Base-by-base conservation (phyloP, 2,113 vertebrate species). In the Arvicanthis niloticus region DNA sequence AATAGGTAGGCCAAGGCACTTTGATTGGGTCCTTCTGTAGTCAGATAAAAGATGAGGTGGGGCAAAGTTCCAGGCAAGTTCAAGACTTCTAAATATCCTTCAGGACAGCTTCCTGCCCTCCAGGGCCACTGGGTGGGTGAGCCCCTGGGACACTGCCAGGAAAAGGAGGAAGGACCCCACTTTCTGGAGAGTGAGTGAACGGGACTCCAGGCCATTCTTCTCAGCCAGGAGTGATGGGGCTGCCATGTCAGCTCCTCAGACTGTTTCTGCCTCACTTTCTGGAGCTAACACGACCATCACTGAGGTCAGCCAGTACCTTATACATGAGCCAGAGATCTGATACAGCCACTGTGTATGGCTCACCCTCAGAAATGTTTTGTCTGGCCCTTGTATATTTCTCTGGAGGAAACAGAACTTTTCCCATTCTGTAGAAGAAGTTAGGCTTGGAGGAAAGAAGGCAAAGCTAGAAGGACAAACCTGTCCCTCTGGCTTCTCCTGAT, bases 361-460 rank as follows among this genome's bases (percentile, higher is more conserved):
- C 9, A 68, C 51, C 21, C 13, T 82, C 26, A 7, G 60, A 68
- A 10, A 24, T 58, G 15, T 88, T 91, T 65, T 90, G 48, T 94
- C 65, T 60, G 85, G 93, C 62, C 42, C 40, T 75, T 78, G 34
- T 88, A 65, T 85, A 80, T 82, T 92, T 22, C 60, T 85, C 21
- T 1, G n/a, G 31, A 76, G 51, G 15, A 94, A 80, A 93, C 72
- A 76, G 75, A 95, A 53, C 31, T 53, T 40, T 34, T 45, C 56
- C 40, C 24, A 56, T 92, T 88, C 81, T 77, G 89, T 51, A 89
- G 70, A 73, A 80, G 90, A 94, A 91, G 76, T 0, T n/a, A 90
- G 42, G 34, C 29, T 88, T 67, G 40, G 56, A 48, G 72, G 65
- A 26, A n/a, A 7, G 26, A 94, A 53, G 26, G 13, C 56, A 68